Percentiles rank a stretch among this genome's conserved stretches.
These are phyloP conservation scores for Propithecus deckenii DNA, from an alignment of 2,797 vertebrate genomes.

Conservation along the genomic window DNA sequence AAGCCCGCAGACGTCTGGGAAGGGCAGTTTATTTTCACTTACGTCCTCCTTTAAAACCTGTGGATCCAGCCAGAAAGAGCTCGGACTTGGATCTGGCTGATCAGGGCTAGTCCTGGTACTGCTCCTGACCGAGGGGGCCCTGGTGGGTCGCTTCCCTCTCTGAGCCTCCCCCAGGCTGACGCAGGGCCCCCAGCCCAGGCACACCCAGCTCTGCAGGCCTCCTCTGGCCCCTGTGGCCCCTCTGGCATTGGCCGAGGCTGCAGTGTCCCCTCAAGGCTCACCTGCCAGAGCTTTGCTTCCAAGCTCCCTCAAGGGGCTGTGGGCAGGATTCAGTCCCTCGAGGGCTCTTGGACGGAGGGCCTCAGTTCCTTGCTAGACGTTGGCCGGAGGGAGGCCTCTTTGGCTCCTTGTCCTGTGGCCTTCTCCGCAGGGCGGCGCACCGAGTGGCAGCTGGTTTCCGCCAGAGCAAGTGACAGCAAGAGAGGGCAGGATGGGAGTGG, in stretches of 20 bases:
- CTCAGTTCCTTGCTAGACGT: accelerated
- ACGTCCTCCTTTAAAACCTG: not conserved
- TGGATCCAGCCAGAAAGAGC: not conserved
- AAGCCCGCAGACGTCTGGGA: not conserved
- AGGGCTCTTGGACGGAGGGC: no score
- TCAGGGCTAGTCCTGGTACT: not conserved
- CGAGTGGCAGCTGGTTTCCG: not conserved
- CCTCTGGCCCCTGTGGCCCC: no score
- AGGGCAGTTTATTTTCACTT: not conserved
- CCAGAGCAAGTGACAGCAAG: not conserved
- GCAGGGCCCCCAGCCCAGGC: no score
- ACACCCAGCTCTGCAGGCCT: not conserved
- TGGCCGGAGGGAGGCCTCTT: not conserved
- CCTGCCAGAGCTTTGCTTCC: not conserved
- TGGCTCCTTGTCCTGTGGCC: accelerated
- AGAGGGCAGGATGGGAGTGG: not conserved
- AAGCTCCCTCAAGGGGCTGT: accelerated
- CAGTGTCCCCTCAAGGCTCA: not conserved
- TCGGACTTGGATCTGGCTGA: accelerated
- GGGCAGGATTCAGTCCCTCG: not conserved
- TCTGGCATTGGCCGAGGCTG: not conserved
- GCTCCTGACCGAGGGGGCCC: not conserved
- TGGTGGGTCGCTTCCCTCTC: no score
- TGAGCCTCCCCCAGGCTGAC: not conserved
- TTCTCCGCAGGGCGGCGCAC: not conserved